Conservation (phyloP, 2,888 invertebrate genomes). For the Plusia festucae region DNA sequence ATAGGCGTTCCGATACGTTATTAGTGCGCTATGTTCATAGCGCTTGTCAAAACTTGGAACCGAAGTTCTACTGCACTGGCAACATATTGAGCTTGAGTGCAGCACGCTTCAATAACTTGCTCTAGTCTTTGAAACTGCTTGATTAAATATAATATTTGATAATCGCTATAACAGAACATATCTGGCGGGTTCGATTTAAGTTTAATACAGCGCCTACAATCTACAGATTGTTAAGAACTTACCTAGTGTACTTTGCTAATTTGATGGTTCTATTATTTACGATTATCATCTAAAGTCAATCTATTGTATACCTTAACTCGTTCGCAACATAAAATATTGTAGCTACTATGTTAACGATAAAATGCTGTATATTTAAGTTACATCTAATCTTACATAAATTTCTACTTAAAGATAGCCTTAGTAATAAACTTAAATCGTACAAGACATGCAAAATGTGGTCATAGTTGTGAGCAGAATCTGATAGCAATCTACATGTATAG, state of each 20-base stretch:
- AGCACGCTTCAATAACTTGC: conserved; percentile 51
- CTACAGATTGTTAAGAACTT: neutral
- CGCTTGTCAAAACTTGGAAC: conserved; percentile 28
- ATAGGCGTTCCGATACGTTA: conserved; percentile 56
- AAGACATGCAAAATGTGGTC: conserved; percentile 44
- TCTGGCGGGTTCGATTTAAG: too few relatives aligned
- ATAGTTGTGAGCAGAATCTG: conserved; percentile 43
- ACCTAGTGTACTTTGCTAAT: neutral
- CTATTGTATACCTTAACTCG: too few relatives aligned
- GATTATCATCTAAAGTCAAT: neutral
- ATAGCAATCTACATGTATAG: conserved; percentile 48
- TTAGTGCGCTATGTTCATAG: conserved; percentile 55
- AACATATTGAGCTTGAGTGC: conserved; percentile 48
- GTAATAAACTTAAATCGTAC: conserved; percentile 33
- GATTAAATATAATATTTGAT: conserved; percentile 42
- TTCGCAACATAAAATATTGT: neutral
- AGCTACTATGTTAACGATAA: conserved; percentile 17
- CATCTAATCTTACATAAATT: conserved; percentile 30
- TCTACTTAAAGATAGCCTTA: conserved; percentile 28
- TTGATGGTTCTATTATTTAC: neutral
- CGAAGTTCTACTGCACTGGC: conserved; percentile 43
- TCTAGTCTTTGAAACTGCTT: conserved; percentile 43
- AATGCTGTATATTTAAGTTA: conserved; percentile 12
- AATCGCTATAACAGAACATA: conserved; percentile 19
- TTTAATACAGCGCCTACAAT: neutral